phyloP scores from a whole-genome alignment of 2,888 invertebrate species.

The Trichacis sp. region DNA sequence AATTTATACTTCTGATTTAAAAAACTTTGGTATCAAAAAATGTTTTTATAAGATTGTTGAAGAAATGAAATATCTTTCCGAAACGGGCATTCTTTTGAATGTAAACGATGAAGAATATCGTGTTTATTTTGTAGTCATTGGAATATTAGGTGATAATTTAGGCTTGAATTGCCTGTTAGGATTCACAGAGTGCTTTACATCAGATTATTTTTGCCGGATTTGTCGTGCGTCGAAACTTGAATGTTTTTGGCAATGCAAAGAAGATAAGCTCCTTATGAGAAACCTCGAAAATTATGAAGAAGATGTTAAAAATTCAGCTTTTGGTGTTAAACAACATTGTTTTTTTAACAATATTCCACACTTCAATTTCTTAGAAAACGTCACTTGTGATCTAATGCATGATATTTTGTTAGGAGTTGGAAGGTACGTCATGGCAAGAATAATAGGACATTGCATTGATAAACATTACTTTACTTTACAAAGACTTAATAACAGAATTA shows the following conservation, averaged over 20 bases:
- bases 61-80: neutral
- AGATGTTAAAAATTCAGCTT: constrained; percentile 3
- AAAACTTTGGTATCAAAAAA: constrained; percentile 6
- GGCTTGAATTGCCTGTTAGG: neutral
- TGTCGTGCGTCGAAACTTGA: constrained; percentile 10
- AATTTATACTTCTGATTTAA: constrained; percentile 3
- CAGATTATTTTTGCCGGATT: neutral
- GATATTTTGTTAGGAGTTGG: constrained; percentile 13
- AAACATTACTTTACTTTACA: constrained; percentile 7
- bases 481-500: constrained; percentile 11
- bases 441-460: constrained; percentile 3
- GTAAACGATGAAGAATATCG: neutral
- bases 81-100: neutral
- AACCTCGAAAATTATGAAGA: constrained; percentile 11
- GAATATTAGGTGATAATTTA: neutral
- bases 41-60: constrained; percentile 2
- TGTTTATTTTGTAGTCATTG: neutral
- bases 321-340: constrained; percentile 8
- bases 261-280: constrained; percentile 3
- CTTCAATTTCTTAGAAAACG: constrained; percentile 3
- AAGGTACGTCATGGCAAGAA: constrained; percentile 9
- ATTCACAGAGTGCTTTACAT: neutral
- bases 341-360: constrained; percentile 7
- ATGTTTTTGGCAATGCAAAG: neutral
- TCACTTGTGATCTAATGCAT: constrained; percentile 12